Percentiles rank a stretch among this genome's conserved stretches.
phyloP scores from a whole-genome alignment of 2,797 vertebrate genomes.

The Rachycentron canadum region DNA sequence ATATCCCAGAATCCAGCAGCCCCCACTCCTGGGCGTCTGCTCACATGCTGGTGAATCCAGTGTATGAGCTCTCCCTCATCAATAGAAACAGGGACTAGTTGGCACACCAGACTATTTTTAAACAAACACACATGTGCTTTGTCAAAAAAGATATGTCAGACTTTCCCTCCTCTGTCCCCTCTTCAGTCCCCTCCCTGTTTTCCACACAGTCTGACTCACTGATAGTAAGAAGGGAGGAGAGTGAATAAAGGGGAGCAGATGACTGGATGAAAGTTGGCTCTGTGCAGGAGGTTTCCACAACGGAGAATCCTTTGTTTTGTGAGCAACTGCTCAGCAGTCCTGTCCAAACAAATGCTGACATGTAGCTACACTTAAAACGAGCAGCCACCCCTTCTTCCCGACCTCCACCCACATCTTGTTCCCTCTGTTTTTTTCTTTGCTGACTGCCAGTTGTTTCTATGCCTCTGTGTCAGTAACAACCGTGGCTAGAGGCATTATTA shows the following conservation, averaged over 20 bases:
- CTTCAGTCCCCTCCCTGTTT: constrained; percentile 62
- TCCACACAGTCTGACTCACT: constrained; percentile 76
- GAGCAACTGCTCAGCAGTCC: constrained; percentile 45
- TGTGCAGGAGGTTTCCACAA: constrained; percentile 66
- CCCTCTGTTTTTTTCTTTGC: constrained; percentile 25
- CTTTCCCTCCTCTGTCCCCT: constrained; percentile 73
- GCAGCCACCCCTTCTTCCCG: constrained; percentile 41
- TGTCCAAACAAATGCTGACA: constrained; percentile 69
- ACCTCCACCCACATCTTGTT: constrained; percentile 44
- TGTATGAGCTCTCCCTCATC: constrained; percentile 57
- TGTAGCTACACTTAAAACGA: constrained; percentile 78
- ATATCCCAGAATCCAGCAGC: constrained; percentile 51
- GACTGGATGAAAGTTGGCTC: constrained; percentile 54
- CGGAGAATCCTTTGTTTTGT: constrained; percentile 58
- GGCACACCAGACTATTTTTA: constrained; percentile 72
- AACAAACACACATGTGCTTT: constrained; percentile 79
- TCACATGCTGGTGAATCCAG: constrained; percentile 54
- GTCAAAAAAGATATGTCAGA: constrained; percentile 79
- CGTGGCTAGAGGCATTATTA: background rate
- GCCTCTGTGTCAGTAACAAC: background rate
- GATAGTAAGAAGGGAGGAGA: constrained; percentile 68
- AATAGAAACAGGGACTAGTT: constrained; percentile 54
- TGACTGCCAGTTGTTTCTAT: background rate
- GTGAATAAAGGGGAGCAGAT: constrained; percentile 23
- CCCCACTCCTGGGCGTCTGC: constrained; percentile 59